Conservation (phyloP, 2,113 vertebrate genomes). For the Motacilla tschutschensis region DNA sequence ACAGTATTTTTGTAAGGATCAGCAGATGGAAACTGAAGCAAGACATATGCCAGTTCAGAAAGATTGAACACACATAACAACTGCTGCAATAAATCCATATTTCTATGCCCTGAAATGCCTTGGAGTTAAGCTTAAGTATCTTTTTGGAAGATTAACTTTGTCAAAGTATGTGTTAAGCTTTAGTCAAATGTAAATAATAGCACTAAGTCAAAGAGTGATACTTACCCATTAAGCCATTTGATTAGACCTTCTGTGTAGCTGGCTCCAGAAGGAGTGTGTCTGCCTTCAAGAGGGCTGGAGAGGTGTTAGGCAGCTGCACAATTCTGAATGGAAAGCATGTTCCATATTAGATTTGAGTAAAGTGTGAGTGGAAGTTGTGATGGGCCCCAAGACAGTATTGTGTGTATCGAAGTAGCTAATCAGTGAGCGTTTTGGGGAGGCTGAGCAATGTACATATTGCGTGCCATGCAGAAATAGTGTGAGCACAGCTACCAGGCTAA, state of each 20-base stretch:
- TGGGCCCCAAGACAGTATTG: not conserved
- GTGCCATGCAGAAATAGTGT: not conserved
- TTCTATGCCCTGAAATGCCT: not conserved
- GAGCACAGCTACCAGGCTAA: not conserved
- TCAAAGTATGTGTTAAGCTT: not conserved
- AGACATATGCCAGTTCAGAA: slow-evolving; percentile 3
- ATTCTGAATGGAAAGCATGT: not conserved
- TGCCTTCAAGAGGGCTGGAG: not conserved
- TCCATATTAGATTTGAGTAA: not conserved
- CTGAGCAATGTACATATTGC: not conserved
- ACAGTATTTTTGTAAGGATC: not conserved
- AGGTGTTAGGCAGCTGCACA: accelerated
- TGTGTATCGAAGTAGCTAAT: not conserved
- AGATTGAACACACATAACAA: not conserved
- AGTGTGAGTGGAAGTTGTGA: not conserved
- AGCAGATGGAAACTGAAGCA: not conserved
- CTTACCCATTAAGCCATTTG: not conserved
- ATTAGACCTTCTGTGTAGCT: not conserved
- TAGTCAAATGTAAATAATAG: slow-evolving; percentile 18
- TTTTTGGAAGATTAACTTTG: slow-evolving; percentile 18
- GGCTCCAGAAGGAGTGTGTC: not conserved
- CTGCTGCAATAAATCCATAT: not conserved
- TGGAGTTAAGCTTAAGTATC: not conserved
- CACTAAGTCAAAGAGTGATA: not conserved
- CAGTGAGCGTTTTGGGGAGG: not conserved